A percentile compares a stretch with the other conserved stretches of the same genome.
phyloP scores from a whole-genome alignment of 2,113 vertebrate species.

The Odocoileus hemionus region DNA sequence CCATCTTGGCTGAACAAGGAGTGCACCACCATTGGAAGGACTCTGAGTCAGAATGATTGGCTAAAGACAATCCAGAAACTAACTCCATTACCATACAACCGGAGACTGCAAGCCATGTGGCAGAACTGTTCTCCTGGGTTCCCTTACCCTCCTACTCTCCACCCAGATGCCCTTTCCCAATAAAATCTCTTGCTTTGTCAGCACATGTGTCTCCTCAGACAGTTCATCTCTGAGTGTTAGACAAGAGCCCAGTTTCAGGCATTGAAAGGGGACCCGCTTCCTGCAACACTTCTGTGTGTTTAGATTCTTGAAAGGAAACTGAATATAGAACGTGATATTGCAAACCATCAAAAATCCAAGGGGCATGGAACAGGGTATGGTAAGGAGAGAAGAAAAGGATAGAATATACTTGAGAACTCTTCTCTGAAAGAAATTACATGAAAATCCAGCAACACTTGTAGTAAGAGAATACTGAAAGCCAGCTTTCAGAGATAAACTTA shows the following conservation, averaged over 20 bases:
- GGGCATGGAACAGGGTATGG: background rate
- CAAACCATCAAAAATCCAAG: background rate
- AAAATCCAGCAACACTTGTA: background rate
- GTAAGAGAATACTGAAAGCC: background rate
- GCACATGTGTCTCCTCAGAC: background rate
- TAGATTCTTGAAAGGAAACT: background rate
- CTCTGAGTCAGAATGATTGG: background rate
- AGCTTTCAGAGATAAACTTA: background rate
- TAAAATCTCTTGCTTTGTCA: background rate
- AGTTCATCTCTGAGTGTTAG: background rate
- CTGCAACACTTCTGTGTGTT: background rate
- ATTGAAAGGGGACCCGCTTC: background rate
- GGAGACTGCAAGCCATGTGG: background rate
- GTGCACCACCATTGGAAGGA: background rate
- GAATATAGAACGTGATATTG: background rate
- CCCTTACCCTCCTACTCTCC: background rate
- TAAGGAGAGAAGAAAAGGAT: background rate
- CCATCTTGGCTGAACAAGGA: background rate
- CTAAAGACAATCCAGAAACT: background rate
- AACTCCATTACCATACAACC: background rate
- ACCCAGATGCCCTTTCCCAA: fast-evolving
- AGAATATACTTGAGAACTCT: background rate
- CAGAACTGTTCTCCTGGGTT: background rate
- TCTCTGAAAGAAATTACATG: background rate
- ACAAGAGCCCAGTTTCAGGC: background rate